Base-by-base conservation (phyloP, 2,888 invertebrate genomes). In the Papilio elwesi region DNA sequence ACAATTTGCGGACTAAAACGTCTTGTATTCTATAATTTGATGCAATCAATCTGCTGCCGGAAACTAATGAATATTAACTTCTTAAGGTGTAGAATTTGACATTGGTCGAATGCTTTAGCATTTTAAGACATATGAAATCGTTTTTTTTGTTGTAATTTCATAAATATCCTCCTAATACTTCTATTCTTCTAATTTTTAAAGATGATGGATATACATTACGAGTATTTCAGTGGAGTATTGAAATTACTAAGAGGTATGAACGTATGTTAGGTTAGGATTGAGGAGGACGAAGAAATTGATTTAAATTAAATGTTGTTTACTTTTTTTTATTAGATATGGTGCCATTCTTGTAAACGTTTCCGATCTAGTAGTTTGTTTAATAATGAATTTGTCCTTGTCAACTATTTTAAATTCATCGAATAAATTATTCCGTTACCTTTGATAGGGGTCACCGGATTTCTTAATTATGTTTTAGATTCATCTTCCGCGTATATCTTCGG, bases 381-480 rank as follows among this genome's bases (percentile, higher is more conserved):
- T 16, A 26, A 59, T 38, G 36, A 67, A 64, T 52, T 16, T 52
- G 62, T 52, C 66, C 71, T 71, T 67, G 71, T 16, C 26, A 13
- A 26, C 26, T 52, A 62, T 67, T 62, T 69, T 62, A 67, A 16
- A 67, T 67, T 71, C 52, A 53, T 52, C 11, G 55, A 52, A 68
- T 68, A 68, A 63, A 68, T 64, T 57, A 72, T 47, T 38, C 26
- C 2, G 64, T 63, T 64, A 47, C 64, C 68, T 68, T 73, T 53
- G 52, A 53, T 68, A 68, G 72, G 68, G 72, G 68, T 71, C 68
- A 68, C 64, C 64, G 57, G 64, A 68, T 48, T 64, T n/a, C 49
- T 64, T 16, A 55, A 73, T 68, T 49, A 68, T 47, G 49, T 64
- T 68, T 68, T 53, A 55, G 36, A 49, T 53, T 63, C 15, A 43